A percentile compares a stretch with the other conserved stretches of the same genome.
phyloP scores from a whole-genome alignment of 1,140 invertebrate species.

The Ridgeia piscesae region DNA sequence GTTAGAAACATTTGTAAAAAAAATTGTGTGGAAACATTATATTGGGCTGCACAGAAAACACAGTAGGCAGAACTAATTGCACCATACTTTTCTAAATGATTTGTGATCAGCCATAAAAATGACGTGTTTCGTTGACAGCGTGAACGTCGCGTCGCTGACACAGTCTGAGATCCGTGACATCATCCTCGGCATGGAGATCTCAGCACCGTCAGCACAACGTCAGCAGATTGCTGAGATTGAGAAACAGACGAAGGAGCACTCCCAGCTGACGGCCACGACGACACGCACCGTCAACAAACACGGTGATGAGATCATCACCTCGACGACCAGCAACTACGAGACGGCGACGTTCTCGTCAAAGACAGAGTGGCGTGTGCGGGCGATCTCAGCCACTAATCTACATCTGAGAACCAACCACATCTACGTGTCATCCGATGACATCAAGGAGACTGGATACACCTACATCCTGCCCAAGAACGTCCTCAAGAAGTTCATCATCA shows the following conservation, averaged over 20 bases:
- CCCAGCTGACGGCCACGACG: constrained; percentile 95
- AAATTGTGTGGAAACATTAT: too few species aligned
- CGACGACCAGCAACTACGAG: constrained; percentile 98
- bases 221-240: constrained; percentile 99
- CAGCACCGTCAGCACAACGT: constrained; percentile 94
- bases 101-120: not conserved
- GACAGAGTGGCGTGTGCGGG: constrained; percentile 97
- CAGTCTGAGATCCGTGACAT: constrained; percentile 99
- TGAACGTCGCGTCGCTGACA: constrained; percentile 97
- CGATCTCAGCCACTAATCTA: constrained; percentile 97
- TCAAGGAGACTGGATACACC: constrained; percentile 98
- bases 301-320: constrained; percentile 98
- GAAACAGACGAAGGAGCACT: constrained; percentile 99
- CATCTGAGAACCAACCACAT: constrained; percentile 99
- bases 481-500: constrained; percentile 98
- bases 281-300: constrained; percentile 99
- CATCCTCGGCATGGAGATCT: constrained; percentile 99
- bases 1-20: too few species aligned
- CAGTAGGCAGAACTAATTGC: too few species aligned
- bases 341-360: constrained; percentile 97
- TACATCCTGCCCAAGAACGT: constrained; percentile 99
- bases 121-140: constrained; percentile 63
- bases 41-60: too few species aligned
- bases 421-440: constrained; percentile 98
- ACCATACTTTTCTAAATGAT: too few species aligned